Percentiles rank a stretch among this genome's conserved stretches.
Evolutionary conservation across 2,888 invertebrate genomes (phyloP).

Genomic region (Lordiphosa fenestrarum): DNA sequence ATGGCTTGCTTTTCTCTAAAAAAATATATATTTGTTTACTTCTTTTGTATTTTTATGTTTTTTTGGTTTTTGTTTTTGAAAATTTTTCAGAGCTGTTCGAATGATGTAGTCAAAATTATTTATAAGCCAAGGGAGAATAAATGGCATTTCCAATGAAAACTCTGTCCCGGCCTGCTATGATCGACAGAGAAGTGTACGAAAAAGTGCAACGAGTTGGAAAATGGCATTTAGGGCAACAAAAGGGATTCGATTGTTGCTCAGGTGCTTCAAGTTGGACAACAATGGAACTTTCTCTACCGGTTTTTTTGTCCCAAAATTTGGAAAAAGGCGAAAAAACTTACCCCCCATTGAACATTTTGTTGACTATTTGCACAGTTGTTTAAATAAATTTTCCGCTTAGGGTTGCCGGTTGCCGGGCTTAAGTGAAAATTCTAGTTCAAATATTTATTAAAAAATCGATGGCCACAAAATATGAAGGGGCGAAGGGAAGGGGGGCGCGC

Average conservation of each 20-base stretch:
- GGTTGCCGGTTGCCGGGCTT: slow-evolving; percentile 40
- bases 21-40: background rate
- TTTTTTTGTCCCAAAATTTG: slow-evolving; percentile 6
- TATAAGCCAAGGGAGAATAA: background rate
- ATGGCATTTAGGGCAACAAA: slow-evolving; percentile 33
- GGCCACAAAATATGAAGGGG: slow-evolving; percentile 14
- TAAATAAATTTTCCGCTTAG: slow-evolving; percentile 61
- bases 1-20: background rate
- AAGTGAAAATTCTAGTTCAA: slow-evolving; percentile 59
- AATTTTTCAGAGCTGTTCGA: slow-evolving; percentile 9
- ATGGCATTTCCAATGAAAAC: no score
- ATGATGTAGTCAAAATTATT: slow-evolving; percentile 6
- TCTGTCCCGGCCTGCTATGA: background rate
- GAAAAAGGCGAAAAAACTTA: slow-evolving; percentile 12
- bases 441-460: slow-evolving; percentile 54
- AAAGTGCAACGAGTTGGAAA: slow-evolving; percentile 27
- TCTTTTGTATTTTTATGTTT: background rate
- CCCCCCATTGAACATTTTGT: slow-evolving; percentile 8
- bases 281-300: slow-evolving; percentile 11
- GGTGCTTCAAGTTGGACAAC: slow-evolving; percentile 31
- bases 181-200: background rate
- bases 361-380: slow-evolving; percentile 63
- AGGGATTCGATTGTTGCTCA: slow-evolving; percentile 18
- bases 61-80: background rate
- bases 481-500: background rate